Evolutionary conservation across 2,797 vertebrate genomes (phyloP).

Genomic region (Chelon labrosus): DNA sequence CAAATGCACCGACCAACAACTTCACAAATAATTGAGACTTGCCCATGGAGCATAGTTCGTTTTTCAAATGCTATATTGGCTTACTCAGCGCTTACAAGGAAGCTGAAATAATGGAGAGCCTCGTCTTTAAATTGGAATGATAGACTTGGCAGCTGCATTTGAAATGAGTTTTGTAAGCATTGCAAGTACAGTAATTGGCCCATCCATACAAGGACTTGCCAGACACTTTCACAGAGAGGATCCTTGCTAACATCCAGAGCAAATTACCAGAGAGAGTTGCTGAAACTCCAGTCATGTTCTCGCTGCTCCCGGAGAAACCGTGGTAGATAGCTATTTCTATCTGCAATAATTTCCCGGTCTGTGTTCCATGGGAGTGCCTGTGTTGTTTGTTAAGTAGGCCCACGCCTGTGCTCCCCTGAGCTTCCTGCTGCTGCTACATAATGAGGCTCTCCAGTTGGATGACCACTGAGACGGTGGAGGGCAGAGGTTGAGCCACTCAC

Average conservation of each 20-base stretch:
- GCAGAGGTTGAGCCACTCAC: conserved; percentile 61
- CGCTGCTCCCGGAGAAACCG: conserved; percentile 15
- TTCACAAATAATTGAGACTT: conserved; percentile 46
- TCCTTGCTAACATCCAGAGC: conserved; percentile 23
- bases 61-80: conserved; percentile 7
- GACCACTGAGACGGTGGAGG: conserved; percentile 36
- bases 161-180: conserved; percentile 22
- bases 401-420: conserved; percentile 43
- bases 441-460: conserved; percentile 67
- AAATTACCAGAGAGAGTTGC: conserved; percentile 41
- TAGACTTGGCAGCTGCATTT: conserved; percentile 7
- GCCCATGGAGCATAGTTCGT: conserved; percentile 17
- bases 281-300: conserved; percentile 26
- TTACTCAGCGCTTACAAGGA: conserved; percentile 16
- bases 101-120: conserved; percentile 5
- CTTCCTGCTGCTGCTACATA: conserved; percentile 54
- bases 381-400: conserved; percentile 65
- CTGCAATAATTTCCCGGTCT: conserved; percentile 55
- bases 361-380: conserved; percentile 46
- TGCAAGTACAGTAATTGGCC: conserved; percentile 37
- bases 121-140: conserved; percentile 6
- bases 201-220: conserved; percentile 23
- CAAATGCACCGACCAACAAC: conserved; percentile 5
- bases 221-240: conserved; percentile 27
- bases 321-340: conserved; percentile 43